Conservation (phyloP, 2,888 invertebrate genomes). For the Chirona hameri region DNA sequence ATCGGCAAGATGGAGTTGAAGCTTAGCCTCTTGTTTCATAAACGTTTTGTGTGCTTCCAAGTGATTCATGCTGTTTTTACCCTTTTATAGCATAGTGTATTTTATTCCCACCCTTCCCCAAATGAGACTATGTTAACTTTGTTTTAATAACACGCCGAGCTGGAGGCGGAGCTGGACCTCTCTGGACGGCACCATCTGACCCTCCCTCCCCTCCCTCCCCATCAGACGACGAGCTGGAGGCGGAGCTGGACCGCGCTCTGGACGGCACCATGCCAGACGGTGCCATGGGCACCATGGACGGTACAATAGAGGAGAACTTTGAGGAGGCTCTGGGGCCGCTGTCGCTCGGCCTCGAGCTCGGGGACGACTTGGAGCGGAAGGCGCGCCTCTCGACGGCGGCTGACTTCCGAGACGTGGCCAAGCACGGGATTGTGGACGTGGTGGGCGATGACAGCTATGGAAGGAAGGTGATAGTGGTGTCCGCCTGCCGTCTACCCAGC, state of each 20-base stretch:
- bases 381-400: constrained; percentile 35
- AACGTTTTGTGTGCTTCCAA: no score
- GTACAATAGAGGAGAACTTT: constrained; percentile 85
- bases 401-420: constrained; percentile 63
- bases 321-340: constrained; percentile 72
- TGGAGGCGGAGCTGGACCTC: constrained; percentile 38
- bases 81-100: no score
- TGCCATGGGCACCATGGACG: constrained; percentile 70
- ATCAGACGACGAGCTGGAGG: constrained; percentile 39
- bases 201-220: no score
- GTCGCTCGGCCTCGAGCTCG: constrained; percentile 31
- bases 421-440: constrained; percentile 75
- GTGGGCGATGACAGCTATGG: constrained; percentile 79
- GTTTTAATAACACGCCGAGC: constrained; percentile 36
- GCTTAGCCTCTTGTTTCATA: no score
- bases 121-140: no score
- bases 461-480: constrained; percentile 91
- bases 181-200: constrained; percentile 43
- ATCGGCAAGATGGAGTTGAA: no score
- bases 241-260: constrained; percentile 36
- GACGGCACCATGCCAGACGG: constrained; percentile 53
- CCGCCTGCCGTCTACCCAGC: constrained; percentile 83
- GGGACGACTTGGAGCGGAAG: constrained; percentile 34
- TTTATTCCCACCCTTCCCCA: no score
- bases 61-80: no score